phyloP scores from a whole-genome alignment of 2,797 vertebrate species.

The Urosaurus nigricauda region DNA sequence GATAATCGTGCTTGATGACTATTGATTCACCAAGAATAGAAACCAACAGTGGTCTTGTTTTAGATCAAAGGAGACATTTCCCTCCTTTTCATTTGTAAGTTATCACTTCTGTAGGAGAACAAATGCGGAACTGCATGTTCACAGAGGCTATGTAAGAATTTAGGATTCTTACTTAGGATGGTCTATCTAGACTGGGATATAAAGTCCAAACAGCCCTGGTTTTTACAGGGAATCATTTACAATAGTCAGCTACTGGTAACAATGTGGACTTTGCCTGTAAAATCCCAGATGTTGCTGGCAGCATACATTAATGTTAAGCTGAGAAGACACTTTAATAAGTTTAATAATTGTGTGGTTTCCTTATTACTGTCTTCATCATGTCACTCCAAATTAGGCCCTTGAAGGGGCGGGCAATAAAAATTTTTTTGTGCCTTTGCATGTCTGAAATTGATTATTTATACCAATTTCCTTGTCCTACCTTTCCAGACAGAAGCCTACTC shows the following conservation, averaged over 20 bases:
- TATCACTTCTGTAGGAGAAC: conserved; percentile 60
- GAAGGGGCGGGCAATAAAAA: not conserved
- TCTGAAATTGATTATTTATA: no score
- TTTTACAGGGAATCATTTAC: not conserved
- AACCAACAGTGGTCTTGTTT: conserved; percentile 67
- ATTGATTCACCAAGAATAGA: conserved; percentile 73
- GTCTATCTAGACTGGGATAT: not conserved
- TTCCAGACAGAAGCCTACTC: no score
- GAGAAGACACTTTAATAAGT: not conserved
- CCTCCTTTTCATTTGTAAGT: conserved; percentile 62
- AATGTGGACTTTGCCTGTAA: not conserved
- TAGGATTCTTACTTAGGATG: no score
- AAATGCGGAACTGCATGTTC: conserved; percentile 55
- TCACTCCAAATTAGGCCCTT: not conserved
- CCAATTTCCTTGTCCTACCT: no score
- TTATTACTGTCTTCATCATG: not conserved
- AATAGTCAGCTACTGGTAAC: not conserved
- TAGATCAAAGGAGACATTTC: conserved; percentile 57
- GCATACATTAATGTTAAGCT: not conserved
- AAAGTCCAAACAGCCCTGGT: not conserved
- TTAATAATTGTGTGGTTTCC: conserved; percentile 32
- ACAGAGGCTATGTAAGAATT: not conserved
- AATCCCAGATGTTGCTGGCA: not conserved
- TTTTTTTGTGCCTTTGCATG: not conserved
- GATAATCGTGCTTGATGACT: conserved; percentile 70